Conservation (phyloP, 2,888 invertebrate genomes). For the Anorthoa munda region DNA sequence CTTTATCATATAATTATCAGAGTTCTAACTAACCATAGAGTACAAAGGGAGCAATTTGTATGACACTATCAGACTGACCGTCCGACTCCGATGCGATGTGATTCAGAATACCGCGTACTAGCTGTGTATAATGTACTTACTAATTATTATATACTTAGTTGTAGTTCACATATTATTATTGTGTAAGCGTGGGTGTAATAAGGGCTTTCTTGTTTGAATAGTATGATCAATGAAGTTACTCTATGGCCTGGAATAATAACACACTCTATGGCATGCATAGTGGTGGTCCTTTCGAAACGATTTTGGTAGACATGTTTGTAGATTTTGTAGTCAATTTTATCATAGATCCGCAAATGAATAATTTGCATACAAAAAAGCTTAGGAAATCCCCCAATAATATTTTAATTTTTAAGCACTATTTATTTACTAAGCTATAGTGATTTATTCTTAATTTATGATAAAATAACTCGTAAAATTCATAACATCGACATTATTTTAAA, state of each 20-base stretch:
- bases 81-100: constrained; percentile 20
- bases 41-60: constrained; percentile 59
- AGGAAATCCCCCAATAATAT: neutral
- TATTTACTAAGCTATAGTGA: neutral
- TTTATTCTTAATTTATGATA: constrained; percentile 30
- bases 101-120: constrained; percentile 46
- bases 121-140: constrained; percentile 17
- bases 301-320: neutral
- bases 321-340: neutral
- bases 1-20: constrained; percentile 78
- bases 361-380: neutral
- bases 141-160: constrained; percentile 12
- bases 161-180: constrained; percentile 23
- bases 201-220: constrained; percentile 10
- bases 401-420: neutral
- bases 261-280: neutral
- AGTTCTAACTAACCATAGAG: constrained; percentile 71
- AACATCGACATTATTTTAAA: constrained; percentile 23
- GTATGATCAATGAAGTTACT: too few species aligned
- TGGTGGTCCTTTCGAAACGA: neutral
- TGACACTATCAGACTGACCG: constrained; percentile 44
- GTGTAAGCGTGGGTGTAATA: neutral
- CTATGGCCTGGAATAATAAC: too few species aligned
- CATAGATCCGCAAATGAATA: neutral
- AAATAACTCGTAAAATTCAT: neutral